A percentile compares a stretch with the other conserved stretches of the same genome.
Evolutionary conservation across 2,888 invertebrate species (phyloP).

Genomic region (Euplexia lucipara): DNA sequence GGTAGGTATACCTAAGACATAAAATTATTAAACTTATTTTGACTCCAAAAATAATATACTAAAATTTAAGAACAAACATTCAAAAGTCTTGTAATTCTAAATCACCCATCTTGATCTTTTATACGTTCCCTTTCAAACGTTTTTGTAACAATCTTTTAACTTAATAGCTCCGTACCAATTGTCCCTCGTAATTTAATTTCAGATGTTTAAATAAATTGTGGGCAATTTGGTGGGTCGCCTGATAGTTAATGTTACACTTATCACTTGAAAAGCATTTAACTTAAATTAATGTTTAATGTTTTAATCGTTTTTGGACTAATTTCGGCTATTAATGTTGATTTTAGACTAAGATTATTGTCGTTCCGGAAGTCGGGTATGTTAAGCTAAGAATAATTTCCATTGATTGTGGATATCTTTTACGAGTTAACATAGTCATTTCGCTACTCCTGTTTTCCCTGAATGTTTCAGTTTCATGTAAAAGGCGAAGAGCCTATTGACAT

Average conservation of each 20-base stretch:
- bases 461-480: no score
- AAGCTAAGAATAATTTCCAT: background rate
- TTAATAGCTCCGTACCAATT: slow-evolving; percentile 64
- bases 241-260: slow-evolving; percentile 63
- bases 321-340: slow-evolving; percentile 29
- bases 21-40: no score
- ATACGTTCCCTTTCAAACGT: slow-evolving; percentile 52
- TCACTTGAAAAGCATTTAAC: slow-evolving; percentile 39
- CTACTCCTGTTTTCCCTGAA: no score
- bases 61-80: background rate
- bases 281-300: slow-evolving; percentile 44
- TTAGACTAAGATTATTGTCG: background rate
- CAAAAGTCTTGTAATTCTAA: slow-evolving; percentile 35
- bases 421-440: no score
- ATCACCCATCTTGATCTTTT: slow-evolving; percentile 33
- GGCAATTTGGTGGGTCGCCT: slow-evolving; percentile 55
- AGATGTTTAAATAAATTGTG: slow-evolving; percentile 69
- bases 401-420: background rate
- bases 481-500: no score
- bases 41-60: background rate
- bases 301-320: slow-evolving; percentile 45
- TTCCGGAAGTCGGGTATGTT: slow-evolving; percentile 6
- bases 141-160: slow-evolving; percentile 65
- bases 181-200: slow-evolving; percentile 68
- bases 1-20: no score